Percentiles rank a stretch among this genome's conserved stretches.
phyloP scores from a whole-genome alignment of 2,888 invertebrate species.

The Tanytarsus gracilentus region DNA sequence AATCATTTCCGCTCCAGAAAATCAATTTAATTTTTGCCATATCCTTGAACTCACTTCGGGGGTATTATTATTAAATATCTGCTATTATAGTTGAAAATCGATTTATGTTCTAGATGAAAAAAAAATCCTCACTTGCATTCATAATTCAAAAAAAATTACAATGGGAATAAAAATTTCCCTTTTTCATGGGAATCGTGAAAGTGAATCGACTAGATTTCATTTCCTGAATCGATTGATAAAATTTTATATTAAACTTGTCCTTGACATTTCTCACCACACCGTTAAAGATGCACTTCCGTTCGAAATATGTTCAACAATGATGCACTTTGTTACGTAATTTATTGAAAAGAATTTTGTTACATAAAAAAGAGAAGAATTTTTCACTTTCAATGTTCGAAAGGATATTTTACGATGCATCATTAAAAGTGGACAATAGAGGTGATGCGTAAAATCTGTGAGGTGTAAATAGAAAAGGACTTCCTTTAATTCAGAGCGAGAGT shows the following conservation, averaged over 20 bases:
- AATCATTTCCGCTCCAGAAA: slow-evolving; percentile 25
- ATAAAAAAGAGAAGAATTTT: not conserved
- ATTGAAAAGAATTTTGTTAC: not conserved
- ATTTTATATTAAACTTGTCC: slow-evolving; percentile 8
- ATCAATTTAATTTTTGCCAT: slow-evolving; percentile 10
- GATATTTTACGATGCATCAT: slow-evolving; percentile 25
- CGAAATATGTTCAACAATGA: not conserved
- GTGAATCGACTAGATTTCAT: not conserved
- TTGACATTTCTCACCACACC: slow-evolving; percentile 23
- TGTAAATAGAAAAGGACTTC: slow-evolving; percentile 15
- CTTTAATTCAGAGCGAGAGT: too few relatives aligned
- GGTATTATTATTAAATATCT: too few relatives aligned
- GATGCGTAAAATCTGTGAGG: slow-evolving; percentile 9
- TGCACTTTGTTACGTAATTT: slow-evolving; percentile 23
- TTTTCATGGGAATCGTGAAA: slow-evolving; percentile 14
- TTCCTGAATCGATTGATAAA: slow-evolving; percentile 3
- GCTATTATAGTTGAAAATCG: not conserved
- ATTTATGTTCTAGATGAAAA: not conserved
- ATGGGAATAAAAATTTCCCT: not conserved
- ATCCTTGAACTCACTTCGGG: slow-evolving; percentile 23
- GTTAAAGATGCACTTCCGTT: slow-evolving; percentile 17
- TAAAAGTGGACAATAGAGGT: slow-evolving; percentile 18
- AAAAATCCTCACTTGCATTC: not conserved
- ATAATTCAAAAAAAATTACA: not conserved
- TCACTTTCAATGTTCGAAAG: slow-evolving; percentile 15